Evolutionary conservation across 2,888 invertebrate species (phyloP), one percentile per base, ranked within the genome.

Genomic region (Philhelius pedissequus): DNA sequence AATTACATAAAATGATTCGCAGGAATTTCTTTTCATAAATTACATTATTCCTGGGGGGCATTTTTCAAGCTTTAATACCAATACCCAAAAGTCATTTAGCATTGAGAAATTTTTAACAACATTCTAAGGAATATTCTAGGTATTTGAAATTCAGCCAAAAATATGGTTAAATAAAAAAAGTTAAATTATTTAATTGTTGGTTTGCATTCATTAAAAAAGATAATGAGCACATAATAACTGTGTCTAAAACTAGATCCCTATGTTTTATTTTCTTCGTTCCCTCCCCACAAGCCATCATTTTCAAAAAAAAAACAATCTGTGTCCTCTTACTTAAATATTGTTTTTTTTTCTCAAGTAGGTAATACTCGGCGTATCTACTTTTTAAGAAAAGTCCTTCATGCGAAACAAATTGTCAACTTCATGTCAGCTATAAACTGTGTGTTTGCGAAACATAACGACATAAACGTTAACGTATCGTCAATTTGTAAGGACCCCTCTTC

Each of bases 371-470:
- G n/a, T n/a, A n/a, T n/a, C n/a, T 18, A 54, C 43, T 69, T 62
- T 52, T 54, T 45, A 75, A 45, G 62, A 58, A 60, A 25, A 35
- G 64, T 64, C 64, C 50, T 32, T 43, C 56, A 62, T 56, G 58
- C 32, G 43, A 30, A 75, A 70, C 64, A 62, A 73, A 79, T 75
- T 79, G 83, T 83, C 83, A 84, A 60, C 75, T 84, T 52, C 66
- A 66, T 84, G 70, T 84, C 84, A 75, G 64, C 75, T 66, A 80
- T 80, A 71, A 79, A 80, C 75, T 70, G 58, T 54, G 30, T 32
- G 32, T 54, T 15, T 64, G 32, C 45, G 66, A 66, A 83, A 79
- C 50, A 79, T 69, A 74, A 45, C 45, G 56, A 75, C 66, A 66
- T 79, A 54, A 71, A 60, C 70, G 69, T 71, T 64, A 80, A 66